Percentiles rank a stretch among this genome's conserved stretches.
phyloP scores from a whole-genome alignment of 2,888 invertebrate genomes.

The Eilema griseolum region DNA sequence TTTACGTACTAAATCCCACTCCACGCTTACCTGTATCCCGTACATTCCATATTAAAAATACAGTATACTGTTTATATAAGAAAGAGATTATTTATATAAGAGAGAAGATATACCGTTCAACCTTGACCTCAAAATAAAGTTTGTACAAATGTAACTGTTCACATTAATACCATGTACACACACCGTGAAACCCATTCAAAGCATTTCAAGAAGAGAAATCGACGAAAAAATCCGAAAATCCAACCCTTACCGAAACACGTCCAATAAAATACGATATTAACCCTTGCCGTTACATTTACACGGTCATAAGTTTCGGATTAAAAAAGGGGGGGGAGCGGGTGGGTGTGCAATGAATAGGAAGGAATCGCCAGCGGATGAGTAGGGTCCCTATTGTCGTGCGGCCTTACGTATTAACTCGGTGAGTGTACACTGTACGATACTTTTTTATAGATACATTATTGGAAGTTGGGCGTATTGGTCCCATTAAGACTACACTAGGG shows the following conservation, averaged over 20 bases:
- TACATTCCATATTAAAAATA: too few relatives aligned
- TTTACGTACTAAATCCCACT: too few relatives aligned
- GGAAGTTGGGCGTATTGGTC: not conserved
- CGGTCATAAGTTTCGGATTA: conserved; percentile 82
- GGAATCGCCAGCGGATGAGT: conserved; percentile 63
- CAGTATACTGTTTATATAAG: too few relatives aligned
- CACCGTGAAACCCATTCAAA: conserved; percentile 48
- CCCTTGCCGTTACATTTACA: conserved; percentile 77
- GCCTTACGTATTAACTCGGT: conserved; percentile 51
- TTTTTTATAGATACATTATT: not conserved
- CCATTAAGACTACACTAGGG: too few relatives aligned
- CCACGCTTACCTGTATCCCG: too few relatives aligned
- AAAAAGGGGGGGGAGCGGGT: conserved; percentile 66
- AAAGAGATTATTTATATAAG: too few relatives aligned
- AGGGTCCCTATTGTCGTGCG: conserved; percentile 62
- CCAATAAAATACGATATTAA: conserved; percentile 79
- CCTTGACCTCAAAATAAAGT: not conserved
- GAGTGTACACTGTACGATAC: conserved; percentile 37
- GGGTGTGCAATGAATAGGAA: conserved; percentile 63
- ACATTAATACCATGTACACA: conserved; percentile 45
- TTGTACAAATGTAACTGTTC: conserved; percentile 4
- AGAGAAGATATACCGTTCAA: too few relatives aligned
- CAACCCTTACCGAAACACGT: conserved; percentile 58
- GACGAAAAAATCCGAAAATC: conserved; percentile 54
- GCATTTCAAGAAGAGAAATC: conserved; percentile 47